Conservation (phyloP, 2,888 invertebrate genomes). For the Phania funesta region DNA sequence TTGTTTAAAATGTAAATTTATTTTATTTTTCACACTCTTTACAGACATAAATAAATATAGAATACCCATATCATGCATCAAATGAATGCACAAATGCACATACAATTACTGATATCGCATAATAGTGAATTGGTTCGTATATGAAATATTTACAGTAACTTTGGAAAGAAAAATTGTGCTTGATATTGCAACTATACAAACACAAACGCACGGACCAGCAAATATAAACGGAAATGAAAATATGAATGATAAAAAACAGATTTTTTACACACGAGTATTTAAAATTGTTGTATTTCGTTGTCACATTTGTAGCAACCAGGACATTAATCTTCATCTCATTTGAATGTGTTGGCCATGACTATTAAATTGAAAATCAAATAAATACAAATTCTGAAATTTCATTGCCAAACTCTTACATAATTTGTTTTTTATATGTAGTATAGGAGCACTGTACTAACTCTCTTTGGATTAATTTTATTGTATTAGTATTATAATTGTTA, state of each 20-base stretch:
- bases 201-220: not conserved
- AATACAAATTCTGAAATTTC: slow-evolving; percentile 3
- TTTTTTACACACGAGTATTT: slow-evolving; percentile 46
- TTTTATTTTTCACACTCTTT: no score
- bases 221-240: not conserved
- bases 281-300: slow-evolving; percentile 43
- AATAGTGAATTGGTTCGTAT: slow-evolving; percentile 9
- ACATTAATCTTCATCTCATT: slow-evolving; percentile 63
- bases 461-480: no score
- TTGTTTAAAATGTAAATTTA: not conserved
- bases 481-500: no score
- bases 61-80: not conserved
- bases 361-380: slow-evolving; percentile 27
- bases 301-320: slow-evolving; percentile 20
- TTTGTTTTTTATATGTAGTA: no score
- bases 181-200: slow-evolving; percentile 18
- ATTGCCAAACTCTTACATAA: slow-evolving; percentile 49
- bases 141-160: slow-evolving; percentile 45
- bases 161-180: slow-evolving; percentile 29
- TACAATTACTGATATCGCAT: no score
- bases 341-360: slow-evolving; percentile 49
- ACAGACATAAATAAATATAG: no score
- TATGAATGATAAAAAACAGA: no score
- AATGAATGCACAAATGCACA: not conserved
- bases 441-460: no score